Evolutionary conservation across 2,797 vertebrate species (phyloP), one percentile per base, ranked within the genome.

Genomic region (Lagodon rhomboides): DNA sequence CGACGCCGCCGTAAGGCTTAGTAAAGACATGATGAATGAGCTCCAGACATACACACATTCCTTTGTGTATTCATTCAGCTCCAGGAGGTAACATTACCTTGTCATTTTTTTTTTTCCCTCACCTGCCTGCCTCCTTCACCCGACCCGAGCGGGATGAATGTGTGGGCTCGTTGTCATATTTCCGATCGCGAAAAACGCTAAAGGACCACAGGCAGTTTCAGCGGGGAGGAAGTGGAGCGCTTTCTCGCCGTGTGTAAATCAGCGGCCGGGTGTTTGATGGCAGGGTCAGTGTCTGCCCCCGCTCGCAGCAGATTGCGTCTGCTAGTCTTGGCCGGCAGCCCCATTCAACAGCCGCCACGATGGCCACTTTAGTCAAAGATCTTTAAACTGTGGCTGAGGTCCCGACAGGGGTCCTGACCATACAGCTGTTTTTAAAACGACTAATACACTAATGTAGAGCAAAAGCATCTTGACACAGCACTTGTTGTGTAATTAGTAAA

Each of bases 191-290:
- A 34, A 71, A 60, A 71, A 27, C 11, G 23, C 75, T 20, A 11
- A 50, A 60, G 43, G 66, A 66, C 34, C 67, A 38, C 51, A 22
- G 56, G 64, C 55, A 49, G n/a, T 41, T 61, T 38, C 3, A 60
- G 20, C 27, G 53, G 46, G 73, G 73, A 73, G 72, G 80, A 83
- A 80, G 68, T 41, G 60, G 63, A 84, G 63, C 68, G 25, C 56
- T 85, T 68, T 68, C 63, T 34, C 55, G 75, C 34, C 34, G 41
- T 30, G 85, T 91, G 83, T 88, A 88, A 92, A 92, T 92, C 83
- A 77, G 78, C 71, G n/a, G 81, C 62, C 85, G 85, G 90, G 89
- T 84, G 86, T 91, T 91, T 91, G 89, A 93, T 89, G 90, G 88
- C 80, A 79, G 86, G 91, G 90, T 90, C 89, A 92, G 91, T 79